These are phyloP conservation scores for Sebastes diaconus DNA, from an alignment of 2,797 vertebrate genomes.

Conservation along the genomic window DNA sequence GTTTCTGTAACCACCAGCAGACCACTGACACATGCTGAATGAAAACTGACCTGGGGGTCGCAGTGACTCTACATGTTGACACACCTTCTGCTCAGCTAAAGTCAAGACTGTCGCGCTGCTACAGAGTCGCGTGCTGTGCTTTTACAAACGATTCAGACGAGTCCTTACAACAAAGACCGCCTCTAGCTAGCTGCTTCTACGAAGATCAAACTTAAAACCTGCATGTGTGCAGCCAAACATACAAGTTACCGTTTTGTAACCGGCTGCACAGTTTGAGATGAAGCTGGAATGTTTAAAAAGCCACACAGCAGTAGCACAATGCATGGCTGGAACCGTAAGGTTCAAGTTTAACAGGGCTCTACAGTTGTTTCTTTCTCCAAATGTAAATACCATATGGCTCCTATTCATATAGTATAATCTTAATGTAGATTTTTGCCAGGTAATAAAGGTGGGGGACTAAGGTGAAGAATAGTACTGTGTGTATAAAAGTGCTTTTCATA, in stretches of 20 bases:
- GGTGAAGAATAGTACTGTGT: constrained; percentile 64
- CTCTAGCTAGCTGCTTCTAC: constrained; percentile 64
- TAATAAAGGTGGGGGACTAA: constrained; percentile 60
- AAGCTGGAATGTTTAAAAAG: constrained; percentile 69
- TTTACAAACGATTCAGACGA: constrained; percentile 48
- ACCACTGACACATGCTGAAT: constrained; percentile 79
- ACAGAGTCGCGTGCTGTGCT: constrained; percentile 56
- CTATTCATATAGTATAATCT: constrained; percentile 80
- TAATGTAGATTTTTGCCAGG: constrained; percentile 75
- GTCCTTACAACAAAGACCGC: constrained; percentile 47
- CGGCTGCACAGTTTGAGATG: constrained; percentile 56
- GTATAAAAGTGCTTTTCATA: constrained; percentile 76
- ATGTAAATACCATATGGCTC: constrained; percentile 81
- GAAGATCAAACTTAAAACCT: constrained; percentile 45
- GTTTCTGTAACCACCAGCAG: constrained; percentile 83
- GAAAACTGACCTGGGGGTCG: constrained; percentile 66
- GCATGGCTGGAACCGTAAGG: constrained; percentile 64
- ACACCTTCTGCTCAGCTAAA: constrained; percentile 46
- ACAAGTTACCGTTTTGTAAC: constrained; percentile 42
- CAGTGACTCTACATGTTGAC: constrained; percentile 48
- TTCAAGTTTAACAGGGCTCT: constrained; percentile 71
- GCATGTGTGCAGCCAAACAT: constrained; percentile 64
- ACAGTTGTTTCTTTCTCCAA: constrained; percentile 34
- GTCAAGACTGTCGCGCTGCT: constrained; percentile 56
- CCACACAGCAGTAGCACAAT: constrained; percentile 71